These are phyloP conservation scores for Eclectus roratus DNA, from an alignment of 2,113 vertebrate genomes.

Conservation along the genomic window DNA sequence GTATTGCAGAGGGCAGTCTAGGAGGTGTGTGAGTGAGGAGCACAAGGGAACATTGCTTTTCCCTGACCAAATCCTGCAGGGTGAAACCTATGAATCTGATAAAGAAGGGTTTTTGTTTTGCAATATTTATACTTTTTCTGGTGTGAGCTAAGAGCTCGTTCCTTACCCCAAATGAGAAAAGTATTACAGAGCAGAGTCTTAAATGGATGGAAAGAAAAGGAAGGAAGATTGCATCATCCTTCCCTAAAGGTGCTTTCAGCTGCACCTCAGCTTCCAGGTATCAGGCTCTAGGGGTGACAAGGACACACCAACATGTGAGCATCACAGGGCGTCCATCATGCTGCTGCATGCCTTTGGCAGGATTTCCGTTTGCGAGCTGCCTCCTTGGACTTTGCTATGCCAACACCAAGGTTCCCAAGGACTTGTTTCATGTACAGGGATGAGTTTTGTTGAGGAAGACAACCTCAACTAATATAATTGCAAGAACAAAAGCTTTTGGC, in stretches of 20 bases:
- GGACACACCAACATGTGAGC: not conserved
- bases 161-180: not conserved
- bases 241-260: not conserved
- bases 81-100: not conserved
- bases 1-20: not conserved
- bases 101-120: not conserved
- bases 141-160: not conserved
- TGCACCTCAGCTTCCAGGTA: not conserved
- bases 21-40: not conserved
- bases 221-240: not conserved
- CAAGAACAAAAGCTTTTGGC: not conserved
- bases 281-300: not conserved
- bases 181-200: not conserved
- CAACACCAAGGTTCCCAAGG: not conserved
- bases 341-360: not conserved
- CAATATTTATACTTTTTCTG: not conserved
- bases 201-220: not conserved
- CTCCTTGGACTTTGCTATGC: not conserved
- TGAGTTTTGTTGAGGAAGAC: not conserved
- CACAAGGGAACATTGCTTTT: not conserved
- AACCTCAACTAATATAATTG: not conserved
- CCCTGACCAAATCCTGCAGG: not conserved
- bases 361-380: not conserved
- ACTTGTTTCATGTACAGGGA: fast-evolving
- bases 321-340: fast-evolving